Evolutionary conservation across 2,113 vertebrate species (phyloP).

Genomic region (Cyphomyrus discorhynchus): DNA sequence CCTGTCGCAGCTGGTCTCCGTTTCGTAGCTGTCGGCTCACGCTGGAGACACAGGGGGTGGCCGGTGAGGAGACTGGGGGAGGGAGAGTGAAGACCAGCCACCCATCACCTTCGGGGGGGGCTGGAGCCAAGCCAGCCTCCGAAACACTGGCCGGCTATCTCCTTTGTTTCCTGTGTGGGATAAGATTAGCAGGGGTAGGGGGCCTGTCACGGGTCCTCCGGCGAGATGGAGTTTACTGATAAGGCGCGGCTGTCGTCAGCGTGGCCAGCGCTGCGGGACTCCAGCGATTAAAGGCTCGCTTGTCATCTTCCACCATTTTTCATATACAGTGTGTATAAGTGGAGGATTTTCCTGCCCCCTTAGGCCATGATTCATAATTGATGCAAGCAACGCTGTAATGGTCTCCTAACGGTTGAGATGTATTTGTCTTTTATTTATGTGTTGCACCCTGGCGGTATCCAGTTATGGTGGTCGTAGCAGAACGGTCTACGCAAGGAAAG

Average conservation of each 20-base stretch:
- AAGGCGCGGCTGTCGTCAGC: background rate
- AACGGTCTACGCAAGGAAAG: background rate
- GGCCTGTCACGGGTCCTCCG: constrained; percentile 15
- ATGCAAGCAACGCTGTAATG: background rate
- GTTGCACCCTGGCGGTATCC: background rate
- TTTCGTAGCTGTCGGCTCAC: background rate
- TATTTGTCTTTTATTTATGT: background rate
- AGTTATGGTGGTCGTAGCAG: background rate
- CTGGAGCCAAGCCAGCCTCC: constrained; percentile 14
- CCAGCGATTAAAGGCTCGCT: background rate
- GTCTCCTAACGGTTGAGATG: background rate
- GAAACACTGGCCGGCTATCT: background rate
- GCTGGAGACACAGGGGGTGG: constrained; percentile 19
- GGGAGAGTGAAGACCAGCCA: constrained; percentile 24
- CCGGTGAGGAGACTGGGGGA: constrained; percentile 21
- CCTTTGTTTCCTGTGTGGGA: background rate
- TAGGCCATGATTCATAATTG: background rate
- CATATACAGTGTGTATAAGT: background rate
- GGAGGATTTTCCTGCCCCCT: background rate
- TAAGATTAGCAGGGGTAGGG: background rate
- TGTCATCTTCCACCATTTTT: background rate
- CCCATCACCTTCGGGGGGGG: constrained; percentile 15
- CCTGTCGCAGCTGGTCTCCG: background rate
- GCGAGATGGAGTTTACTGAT: constrained; percentile 13
- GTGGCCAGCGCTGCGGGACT: background rate